Base-by-base conservation (phyloP, 1,140 invertebrate genomes). In the Neotoxoptera formosana region DNA sequence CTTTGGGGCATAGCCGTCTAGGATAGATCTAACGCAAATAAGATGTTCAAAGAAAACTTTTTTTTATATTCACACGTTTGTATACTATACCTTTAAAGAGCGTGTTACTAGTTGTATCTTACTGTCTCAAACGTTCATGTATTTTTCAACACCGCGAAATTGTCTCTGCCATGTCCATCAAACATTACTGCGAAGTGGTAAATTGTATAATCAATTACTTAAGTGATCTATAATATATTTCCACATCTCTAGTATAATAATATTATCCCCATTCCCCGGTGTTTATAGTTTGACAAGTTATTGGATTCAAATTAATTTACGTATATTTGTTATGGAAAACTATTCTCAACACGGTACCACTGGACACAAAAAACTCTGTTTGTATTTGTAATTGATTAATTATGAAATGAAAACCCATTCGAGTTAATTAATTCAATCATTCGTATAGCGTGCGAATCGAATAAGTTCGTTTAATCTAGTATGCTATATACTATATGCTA, bases 41-140 rank as follows among this genome's bases (percentile, higher is more conserved):
- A 88, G 30, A 41, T 21, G 83, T 92, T 84, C 91, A 84, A 92
- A 48, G 76, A 92, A 92, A 92, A 47, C 21, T 83, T 6, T 30
- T n/a, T 25, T 36, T 92, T 92, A 21, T 83, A 25, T 51, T 92
- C 67, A 51, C 47, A 36, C 60, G 83, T 92, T 20, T 53, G 48
- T 53, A 21, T 51, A 3, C 17, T 53, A 53, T 23, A 21, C 25
- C 51, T 34, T 20, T 36, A 56, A 34, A 17, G 20, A 17, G 34
- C 23, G 23, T 34, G 48, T 20, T 36, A 36, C n/a, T 7, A 34
- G 14, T 87, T 34, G 48, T 87, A 48, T 89, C n/a, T 88, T 88
- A 67, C 30, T 23, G 47, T 88, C 23, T 36, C n/a, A 51, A 51
- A 88, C 47, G n/a, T 34, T 36, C 8, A 11, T 34, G n/a, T 51